phyloP scores from a whole-genome alignment of 2,113 vertebrate species.

The Atractosteus spatula region DNA sequence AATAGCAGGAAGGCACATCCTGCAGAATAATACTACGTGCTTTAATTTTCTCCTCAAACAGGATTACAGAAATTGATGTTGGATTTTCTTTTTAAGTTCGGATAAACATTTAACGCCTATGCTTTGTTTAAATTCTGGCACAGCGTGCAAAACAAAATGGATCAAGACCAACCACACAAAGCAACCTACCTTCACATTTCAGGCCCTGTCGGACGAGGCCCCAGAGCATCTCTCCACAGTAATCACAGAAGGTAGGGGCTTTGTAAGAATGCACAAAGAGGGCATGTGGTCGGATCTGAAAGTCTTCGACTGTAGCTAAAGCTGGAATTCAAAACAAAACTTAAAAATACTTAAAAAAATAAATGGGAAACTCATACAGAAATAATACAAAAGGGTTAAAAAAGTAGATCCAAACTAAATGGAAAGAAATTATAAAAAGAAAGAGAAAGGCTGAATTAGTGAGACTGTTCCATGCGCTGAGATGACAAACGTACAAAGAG shows the following conservation, averaged over 20 bases:
- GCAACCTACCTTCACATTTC: slow-evolving; percentile 91
- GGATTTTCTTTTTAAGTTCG: slow-evolving; percentile 8
- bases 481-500: no score
- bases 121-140: neutral
- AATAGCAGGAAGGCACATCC: slow-evolving; percentile 28
- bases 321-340: slow-evolving; percentile 67
- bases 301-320: slow-evolving; percentile 94
- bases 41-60: slow-evolving; percentile 9
- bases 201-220: slow-evolving; percentile 95
- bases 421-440: neutral
- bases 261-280: slow-evolving; percentile 98
- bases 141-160: neutral
- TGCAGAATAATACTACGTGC: slow-evolving; percentile 3
- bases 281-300: slow-evolving; percentile 96
- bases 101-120: slow-evolving; percentile 4
- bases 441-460: neutral
- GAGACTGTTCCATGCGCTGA: neutral
- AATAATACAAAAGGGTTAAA: neutral
- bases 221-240: slow-evolving; percentile 99
- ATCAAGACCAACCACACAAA: no score
- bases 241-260: slow-evolving; percentile 97
- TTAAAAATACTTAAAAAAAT: slow-evolving; percentile 28
- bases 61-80: neutral
- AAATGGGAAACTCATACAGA: slow-evolving; percentile 12
- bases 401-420: slow-evolving; percentile 15